Conservation (phyloP, 1,140 invertebrate genomes). For the Drosophila saltans region DNA sequence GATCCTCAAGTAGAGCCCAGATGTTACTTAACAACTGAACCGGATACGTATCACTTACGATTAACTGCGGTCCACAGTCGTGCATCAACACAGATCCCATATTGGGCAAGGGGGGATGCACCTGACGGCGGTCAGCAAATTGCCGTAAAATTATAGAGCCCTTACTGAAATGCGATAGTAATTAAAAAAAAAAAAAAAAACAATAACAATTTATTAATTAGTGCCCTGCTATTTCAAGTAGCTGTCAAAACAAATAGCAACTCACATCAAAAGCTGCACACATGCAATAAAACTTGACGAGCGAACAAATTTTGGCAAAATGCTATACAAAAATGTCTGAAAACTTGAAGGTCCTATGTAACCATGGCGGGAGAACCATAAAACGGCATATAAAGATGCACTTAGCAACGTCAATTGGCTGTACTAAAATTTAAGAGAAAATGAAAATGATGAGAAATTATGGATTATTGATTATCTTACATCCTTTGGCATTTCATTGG, state of each 20-base stretch:
- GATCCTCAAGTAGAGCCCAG: slow-evolving; percentile 55
- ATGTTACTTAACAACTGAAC: slow-evolving; percentile 68
- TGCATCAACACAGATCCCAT: slow-evolving; percentile 72
- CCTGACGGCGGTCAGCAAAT: slow-evolving; percentile 61
- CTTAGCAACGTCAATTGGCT: slow-evolving; percentile 71
- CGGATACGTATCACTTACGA: slow-evolving; percentile 72
- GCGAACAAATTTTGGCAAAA: slow-evolving; percentile 64
- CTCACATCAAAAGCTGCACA: slow-evolving; percentile 61
- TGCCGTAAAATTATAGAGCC: slow-evolving; percentile 67
- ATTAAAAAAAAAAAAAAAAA: slow-evolving; percentile 38
- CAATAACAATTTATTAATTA: background rate
- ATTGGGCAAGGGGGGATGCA: slow-evolving; percentile 72
- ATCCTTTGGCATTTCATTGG: slow-evolving; percentile 52
- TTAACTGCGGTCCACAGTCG: slow-evolving; percentile 67
- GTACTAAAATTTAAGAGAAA: slow-evolving; percentile 45
- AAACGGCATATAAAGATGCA: slow-evolving; percentile 54
- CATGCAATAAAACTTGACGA: slow-evolving; percentile 59
- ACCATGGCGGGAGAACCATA: slow-evolving; percentile 59
- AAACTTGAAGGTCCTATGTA: slow-evolving; percentile 43
- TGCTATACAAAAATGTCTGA: slow-evolving; percentile 50
- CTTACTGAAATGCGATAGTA: slow-evolving; percentile 42
- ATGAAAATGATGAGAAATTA: too few relatives aligned
- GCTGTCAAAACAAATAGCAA: slow-evolving; percentile 17
- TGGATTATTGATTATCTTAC: slow-evolving; percentile 37
- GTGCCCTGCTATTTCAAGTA: background rate